Evolutionary conservation across 2,888 invertebrate genomes (phyloP).

Genomic region (Philopedon plagiatum): DNA sequence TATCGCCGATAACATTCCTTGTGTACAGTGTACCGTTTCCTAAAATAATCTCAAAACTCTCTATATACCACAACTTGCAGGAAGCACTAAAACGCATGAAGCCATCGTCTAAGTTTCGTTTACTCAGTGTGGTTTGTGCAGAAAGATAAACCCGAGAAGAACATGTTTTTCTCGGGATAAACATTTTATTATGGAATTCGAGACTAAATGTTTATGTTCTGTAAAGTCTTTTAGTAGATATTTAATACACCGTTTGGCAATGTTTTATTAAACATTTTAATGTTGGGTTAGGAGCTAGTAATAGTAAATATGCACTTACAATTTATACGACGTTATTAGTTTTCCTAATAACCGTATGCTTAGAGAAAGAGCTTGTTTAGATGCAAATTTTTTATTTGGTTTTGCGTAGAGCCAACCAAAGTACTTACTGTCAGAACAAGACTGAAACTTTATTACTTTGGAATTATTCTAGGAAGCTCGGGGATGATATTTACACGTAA

Average conservation of each 20-base stretch:
- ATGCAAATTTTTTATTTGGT: not conserved
- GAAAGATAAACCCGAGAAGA: conserved; percentile 34
- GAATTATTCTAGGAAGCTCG: too few species aligned
- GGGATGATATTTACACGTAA: too few species aligned
- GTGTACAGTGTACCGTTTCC: too few species aligned
- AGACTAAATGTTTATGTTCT: conserved; percentile 25
- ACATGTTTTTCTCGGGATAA: too few species aligned
- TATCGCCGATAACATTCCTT: too few species aligned
- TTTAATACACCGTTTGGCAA: conserved; percentile 10
- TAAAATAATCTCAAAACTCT: too few species aligned
- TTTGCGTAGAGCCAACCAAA: too few species aligned
- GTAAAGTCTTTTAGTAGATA: conserved; percentile 34
- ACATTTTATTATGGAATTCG: conserved; percentile 36
- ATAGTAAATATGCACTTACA: conserved; percentile 13
- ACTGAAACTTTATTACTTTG: too few species aligned
- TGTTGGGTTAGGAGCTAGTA: not conserved
- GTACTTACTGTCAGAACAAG: too few species aligned
- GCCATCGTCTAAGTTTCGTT: conserved; percentile 20
- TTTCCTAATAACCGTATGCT: conserved; percentile 1
- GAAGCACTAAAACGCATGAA: conserved; percentile 29
- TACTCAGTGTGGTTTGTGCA: conserved; percentile 36
- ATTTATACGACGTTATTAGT: conserved; percentile 9
- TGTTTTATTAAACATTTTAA: not conserved
- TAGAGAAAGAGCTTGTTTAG: not conserved
- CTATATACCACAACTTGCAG: conserved; percentile 7